phyloP scores from a whole-genome alignment of 1,140 invertebrate species.

The Drosophila dunni region DNA sequence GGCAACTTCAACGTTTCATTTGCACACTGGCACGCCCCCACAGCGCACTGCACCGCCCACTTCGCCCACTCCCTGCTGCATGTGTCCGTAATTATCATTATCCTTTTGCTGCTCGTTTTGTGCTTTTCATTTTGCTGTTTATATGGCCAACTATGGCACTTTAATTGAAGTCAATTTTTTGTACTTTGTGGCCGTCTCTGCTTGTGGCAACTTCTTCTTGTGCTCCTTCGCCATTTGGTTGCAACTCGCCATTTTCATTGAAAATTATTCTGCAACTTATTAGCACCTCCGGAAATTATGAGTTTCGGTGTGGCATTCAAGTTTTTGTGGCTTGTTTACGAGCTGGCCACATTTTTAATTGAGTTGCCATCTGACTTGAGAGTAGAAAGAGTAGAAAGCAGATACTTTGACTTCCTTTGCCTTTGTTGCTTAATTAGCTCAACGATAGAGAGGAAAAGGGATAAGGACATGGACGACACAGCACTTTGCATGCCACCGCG shows the following conservation, averaged over 20 bases:
- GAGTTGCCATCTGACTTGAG: constrained; percentile 50
- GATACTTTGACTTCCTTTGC: constrained; percentile 26
- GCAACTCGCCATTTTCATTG: constrained; percentile 64
- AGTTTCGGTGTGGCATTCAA: constrained; percentile 63
- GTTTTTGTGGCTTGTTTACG: constrained; percentile 72
- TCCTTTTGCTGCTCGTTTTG: constrained; percentile 67
- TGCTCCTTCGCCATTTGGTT: constrained; percentile 13
- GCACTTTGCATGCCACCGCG: constrained; percentile 23
- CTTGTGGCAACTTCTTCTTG: constrained; percentile 39
- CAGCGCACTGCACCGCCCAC: neutral
- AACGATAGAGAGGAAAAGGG: constrained; percentile 14
- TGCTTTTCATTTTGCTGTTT: constrained; percentile 77
- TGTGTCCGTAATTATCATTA: constrained; percentile 77
- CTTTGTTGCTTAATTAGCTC: constrained; percentile 78
- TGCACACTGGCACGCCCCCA: constrained; percentile 7
- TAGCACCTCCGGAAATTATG: constrained; percentile 82
- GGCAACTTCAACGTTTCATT: constrained; percentile 33
- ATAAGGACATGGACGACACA: constrained; percentile 15
- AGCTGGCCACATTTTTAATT: constrained; percentile 71
- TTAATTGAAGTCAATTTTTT: constrained; percentile 83
- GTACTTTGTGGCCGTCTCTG: constrained; percentile 54
- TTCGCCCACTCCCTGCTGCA: constrained; percentile 12
- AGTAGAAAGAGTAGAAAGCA: neutral
- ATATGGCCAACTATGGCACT: constrained; percentile 79
- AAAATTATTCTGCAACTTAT: constrained; percentile 82